Evolutionary conservation across 2,797 vertebrate species (phyloP).

Genomic region (Enteromius afrohamiltoni): DNA sequence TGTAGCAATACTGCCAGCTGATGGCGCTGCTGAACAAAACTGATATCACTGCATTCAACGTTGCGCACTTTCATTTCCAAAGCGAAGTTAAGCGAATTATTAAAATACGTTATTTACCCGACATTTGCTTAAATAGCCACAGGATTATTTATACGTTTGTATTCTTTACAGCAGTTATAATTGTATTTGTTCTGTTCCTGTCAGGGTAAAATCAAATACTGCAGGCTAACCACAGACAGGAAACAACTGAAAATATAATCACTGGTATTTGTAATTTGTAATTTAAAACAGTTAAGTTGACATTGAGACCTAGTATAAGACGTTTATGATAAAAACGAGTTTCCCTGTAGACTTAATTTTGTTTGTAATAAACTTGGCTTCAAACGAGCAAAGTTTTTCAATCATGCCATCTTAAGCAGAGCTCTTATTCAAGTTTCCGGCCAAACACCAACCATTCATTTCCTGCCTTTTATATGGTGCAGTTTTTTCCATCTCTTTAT

Average conservation of each 20-base stretch:
- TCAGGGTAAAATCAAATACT: neutral
- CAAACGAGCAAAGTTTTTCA: neutral
- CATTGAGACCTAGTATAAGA: neutral
- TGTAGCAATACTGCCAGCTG: neutral
- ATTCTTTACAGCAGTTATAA: neutral
- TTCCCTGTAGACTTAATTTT: neutral
- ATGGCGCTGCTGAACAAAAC: slow-evolving; percentile 20
- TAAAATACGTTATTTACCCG: neutral
- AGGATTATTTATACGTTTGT: neutral
- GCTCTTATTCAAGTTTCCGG: too few relatives aligned
- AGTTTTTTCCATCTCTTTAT: too few relatives aligned
- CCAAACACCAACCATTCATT: neutral
- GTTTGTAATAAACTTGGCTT: neutral
- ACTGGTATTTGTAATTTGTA: too few relatives aligned
- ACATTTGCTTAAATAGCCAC: neutral
- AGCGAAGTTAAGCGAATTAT: too few relatives aligned
- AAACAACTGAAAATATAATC: neutral
- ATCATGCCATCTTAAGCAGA: neutral
- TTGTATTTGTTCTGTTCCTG: neutral
- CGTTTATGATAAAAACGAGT: neutral
- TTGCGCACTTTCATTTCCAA: slow-evolving; percentile 5
- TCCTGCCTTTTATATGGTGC: neutral
- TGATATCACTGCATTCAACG: neutral
- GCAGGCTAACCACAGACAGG: too few relatives aligned
- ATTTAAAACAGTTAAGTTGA: neutral